Evolutionary conservation across 2,113 vertebrate genomes (phyloP).

Genomic region (Podarcis muralis): DNA sequence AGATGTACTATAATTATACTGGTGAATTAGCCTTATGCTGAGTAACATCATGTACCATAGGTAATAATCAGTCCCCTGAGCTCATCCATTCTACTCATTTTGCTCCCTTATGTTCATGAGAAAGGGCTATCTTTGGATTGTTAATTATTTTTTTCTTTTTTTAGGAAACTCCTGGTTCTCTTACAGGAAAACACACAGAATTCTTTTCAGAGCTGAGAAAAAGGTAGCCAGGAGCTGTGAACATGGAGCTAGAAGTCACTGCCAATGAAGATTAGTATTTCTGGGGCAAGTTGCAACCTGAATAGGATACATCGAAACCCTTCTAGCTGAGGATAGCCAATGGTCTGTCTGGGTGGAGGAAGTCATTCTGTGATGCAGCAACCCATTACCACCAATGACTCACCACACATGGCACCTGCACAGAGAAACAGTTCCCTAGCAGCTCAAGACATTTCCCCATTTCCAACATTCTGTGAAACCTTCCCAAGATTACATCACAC

Average conservation of each 20-base stretch:
- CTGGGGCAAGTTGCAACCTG: neutral
- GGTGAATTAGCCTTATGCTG: conserved; percentile 52
- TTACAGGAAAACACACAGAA: conserved; percentile 17
- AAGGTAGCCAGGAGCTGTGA: neutral
- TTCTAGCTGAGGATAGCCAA: neutral
- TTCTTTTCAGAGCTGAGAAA: neutral
- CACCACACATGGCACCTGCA: neutral
- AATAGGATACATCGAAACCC: neutral
- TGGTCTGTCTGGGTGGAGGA: neutral
- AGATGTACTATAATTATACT: conserved; percentile 60
- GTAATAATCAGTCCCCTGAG: conserved; percentile 59
- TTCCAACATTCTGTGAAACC: neutral
- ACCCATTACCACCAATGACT: neutral
- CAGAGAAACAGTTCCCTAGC: neutral
- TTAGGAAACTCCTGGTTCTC: conserved; percentile 37
- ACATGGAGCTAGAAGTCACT: neutral
- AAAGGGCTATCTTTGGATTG: conserved; percentile 51
- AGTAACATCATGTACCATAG: conserved; percentile 57
- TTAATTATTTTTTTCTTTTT: conserved; percentile 40
- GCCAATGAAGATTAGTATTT: neutral
- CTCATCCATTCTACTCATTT: conserved; percentile 46
- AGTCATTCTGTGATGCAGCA: neutral
- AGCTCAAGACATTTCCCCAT: neutral
- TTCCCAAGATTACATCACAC: neutral
- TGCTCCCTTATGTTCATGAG: conserved; percentile 57